A percentile compares a stretch with the other conserved stretches of the same genome.
phyloP scores from a whole-genome alignment of 2,888 invertebrate species.

The Pelosia muscerda region DNA sequence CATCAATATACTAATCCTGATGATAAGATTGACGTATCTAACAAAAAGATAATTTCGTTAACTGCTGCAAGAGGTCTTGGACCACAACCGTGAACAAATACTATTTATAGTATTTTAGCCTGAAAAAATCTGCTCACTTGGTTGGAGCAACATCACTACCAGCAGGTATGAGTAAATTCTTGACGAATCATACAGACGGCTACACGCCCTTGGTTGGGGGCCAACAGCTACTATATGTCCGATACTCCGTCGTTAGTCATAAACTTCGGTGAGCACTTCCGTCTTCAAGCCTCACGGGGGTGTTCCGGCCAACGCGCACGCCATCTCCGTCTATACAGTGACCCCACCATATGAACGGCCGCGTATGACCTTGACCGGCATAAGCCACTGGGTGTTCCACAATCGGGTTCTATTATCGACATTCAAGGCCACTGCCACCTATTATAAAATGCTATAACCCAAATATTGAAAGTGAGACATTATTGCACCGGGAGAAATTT shows the following conservation, averaged over 20 bases:
- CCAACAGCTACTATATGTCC: background rate
- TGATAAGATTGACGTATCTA: too few species aligned
- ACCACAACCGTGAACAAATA: too few species aligned
- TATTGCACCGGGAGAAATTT: background rate
- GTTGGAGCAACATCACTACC: too few species aligned
- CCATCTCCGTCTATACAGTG: background rate
- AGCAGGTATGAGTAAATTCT: too few species aligned
- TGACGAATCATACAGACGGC: background rate
- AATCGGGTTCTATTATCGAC: background rate
- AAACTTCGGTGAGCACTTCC: background rate
- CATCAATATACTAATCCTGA: too few species aligned
- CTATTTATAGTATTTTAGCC: background rate
- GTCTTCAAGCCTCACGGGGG: background rate
- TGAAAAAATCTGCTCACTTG: too few species aligned
- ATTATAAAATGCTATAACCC: background rate
- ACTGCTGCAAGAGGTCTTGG: too few species aligned
- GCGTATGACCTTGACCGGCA: background rate
- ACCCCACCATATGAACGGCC: background rate
- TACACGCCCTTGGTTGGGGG: background rate
- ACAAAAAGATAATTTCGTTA: background rate
- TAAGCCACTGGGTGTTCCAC: background rate
- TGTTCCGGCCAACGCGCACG: constrained; percentile 4
- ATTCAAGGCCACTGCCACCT: background rate
- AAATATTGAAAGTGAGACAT: background rate
- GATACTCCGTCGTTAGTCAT: background rate